These are phyloP conservation scores for Autographa pulchrina DNA, from an alignment of 2,888 invertebrate genomes.

Conservation along the genomic window DNA sequence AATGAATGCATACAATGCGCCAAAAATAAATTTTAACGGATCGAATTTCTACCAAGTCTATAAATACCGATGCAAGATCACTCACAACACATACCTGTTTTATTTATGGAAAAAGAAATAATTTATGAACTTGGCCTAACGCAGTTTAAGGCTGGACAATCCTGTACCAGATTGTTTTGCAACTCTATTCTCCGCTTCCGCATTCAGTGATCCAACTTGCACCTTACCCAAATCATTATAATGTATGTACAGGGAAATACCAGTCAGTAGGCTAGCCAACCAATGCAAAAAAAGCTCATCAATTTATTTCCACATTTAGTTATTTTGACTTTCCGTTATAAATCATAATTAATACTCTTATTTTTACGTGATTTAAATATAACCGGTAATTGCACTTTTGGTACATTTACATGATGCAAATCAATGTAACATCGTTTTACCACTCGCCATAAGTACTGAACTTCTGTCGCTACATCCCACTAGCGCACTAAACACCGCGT, in stretches of 20 bases:
- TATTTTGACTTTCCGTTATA: too few relatives aligned
- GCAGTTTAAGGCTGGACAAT: background rate
- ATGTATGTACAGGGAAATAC: too few relatives aligned
- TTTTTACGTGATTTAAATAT: too few relatives aligned
- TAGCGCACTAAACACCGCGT: constrained; percentile 22
- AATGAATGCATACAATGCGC: too few relatives aligned
- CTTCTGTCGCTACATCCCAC: background rate
- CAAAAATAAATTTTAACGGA: too few relatives aligned
- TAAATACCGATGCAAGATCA: background rate
- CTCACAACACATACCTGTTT: background rate
- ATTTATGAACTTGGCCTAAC: background rate
- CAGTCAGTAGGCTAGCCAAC: too few relatives aligned
- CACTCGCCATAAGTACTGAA: background rate
- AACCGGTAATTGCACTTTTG: background rate
- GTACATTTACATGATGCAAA: background rate
- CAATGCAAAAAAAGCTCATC: too few relatives aligned
- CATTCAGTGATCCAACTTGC: background rate
- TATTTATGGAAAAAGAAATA: background rate
- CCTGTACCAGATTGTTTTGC: background rate
- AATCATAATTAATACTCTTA: too few relatives aligned
- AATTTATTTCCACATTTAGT: too few relatives aligned
- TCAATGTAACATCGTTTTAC: background rate
- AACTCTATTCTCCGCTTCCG: background rate
- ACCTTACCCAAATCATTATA: background rate
- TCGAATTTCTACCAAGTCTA: too few relatives aligned